Evolutionary conservation across 2,113 vertebrate genomes (phyloP).

Genomic region (Megaleporinus macrocephalus): DNA sequence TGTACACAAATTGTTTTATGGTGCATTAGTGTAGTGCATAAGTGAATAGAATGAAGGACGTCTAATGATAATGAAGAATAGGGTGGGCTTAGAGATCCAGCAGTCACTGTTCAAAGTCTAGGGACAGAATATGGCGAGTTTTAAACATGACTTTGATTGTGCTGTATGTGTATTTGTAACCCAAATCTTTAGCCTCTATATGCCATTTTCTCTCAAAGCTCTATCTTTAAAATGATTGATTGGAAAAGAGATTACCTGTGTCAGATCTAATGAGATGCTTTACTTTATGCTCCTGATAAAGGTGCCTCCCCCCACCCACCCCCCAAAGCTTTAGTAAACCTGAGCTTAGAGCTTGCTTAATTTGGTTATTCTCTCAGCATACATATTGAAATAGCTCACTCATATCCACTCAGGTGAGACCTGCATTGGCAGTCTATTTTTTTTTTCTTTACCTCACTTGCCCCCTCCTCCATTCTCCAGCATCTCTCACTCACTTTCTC

Average conservation of each 20-base stretch:
- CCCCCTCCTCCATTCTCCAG: conserved; percentile 3
- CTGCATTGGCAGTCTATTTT: background rate
- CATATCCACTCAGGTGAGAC: conserved; percentile 25
- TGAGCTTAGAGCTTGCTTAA: background rate
- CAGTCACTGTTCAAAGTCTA: background rate
- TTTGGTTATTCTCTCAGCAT: conserved; percentile 10
- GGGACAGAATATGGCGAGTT: conserved; percentile 9
- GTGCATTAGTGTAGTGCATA: conserved; percentile 57
- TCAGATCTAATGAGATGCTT: background rate
- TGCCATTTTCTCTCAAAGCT: conserved; percentile 20
- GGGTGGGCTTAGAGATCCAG: background rate
- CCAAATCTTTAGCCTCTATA: conserved; percentile 23
- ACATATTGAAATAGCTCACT: background rate
- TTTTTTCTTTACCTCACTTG: conserved; percentile 5
- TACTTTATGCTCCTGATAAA: conserved; percentile 7
- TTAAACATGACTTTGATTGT: conserved; percentile 19
- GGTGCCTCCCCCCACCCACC: background rate
- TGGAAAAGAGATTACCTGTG: background rate
- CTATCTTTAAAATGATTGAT: background rate
- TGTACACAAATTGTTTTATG: conserved; percentile 63
- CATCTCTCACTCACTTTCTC: conserved; percentile 43
- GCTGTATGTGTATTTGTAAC: conserved; percentile 37
- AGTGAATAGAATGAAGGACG: conserved; percentile 51
- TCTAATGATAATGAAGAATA: conserved; percentile 33
- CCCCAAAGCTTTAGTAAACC: background rate